Evolutionary conservation across 1,140 invertebrate species (phyloP), one percentile per base, ranked within the genome.

Genomic region (Lineus longissimus): DNA sequence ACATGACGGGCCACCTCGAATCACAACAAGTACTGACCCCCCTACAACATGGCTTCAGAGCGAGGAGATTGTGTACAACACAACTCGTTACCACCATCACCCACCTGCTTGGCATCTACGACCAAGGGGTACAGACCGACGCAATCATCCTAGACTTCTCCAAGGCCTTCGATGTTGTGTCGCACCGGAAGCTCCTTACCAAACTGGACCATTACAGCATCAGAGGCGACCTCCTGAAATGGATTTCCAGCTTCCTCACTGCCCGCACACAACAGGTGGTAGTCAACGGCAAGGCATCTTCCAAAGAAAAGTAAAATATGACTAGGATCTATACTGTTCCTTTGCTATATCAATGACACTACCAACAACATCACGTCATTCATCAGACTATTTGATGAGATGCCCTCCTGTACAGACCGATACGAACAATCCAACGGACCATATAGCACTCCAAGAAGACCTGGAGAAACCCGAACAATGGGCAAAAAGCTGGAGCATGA

Each of bases 111-210:
- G 57, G 51, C 30, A 29, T 66, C 59, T 25, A 56, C 41, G 59
- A 23, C 57, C 31, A 66, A 45, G n/a, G 31, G 2, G 45, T 40
- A 23, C 68, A 68, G 51, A 33, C 45, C 7, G 66, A 63, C 31
- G 15, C 70, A n/a, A 60, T 51, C 1, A 70, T 70, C 19, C 55
- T 70, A 11, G 64, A 70, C 43, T 64, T 68, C 9, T 62, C 63
- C 25, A 15, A 72, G 60, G 66, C 66, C 1, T 68, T 68, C 55
- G 64, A 64, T 51, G 66, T 57, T 23, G 66, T 68, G 1, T 62
- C 66, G 9, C 66, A 67, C 23, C 19, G 61, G 0, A 64, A 59
- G 55, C 62, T 70, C 0, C 61, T 68, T 1, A 19, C 59, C 19
- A 72, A 70, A 59, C 36, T 70, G 27, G 13, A 61, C n/a, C 25